Base-by-base conservation (phyloP, 2,888 invertebrate genomes). In the Prostheceraeus crozeri region DNA sequence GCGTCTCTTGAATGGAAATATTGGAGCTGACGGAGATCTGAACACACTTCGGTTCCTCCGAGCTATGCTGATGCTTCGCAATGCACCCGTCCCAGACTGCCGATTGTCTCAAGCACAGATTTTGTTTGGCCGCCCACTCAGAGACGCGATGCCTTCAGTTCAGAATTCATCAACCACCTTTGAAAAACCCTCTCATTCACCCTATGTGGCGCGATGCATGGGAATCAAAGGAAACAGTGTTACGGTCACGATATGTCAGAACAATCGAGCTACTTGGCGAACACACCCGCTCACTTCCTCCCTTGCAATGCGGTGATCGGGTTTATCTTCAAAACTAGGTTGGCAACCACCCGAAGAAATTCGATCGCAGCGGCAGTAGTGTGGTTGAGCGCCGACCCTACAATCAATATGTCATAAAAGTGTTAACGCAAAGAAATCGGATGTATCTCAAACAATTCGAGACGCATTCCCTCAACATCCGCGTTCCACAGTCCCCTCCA, bases 61-160 rank as follows among this genome's bases (percentile, higher is more conserved):
- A 51, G 65, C 61, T 14, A 45, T 63, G 46, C 62, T 65, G 11
- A 28, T 58, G 25, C 63, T 64, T 59, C 35, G 63, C n/a, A 64
- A 65, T 35, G 58, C 62, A 33, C 30, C 53, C 19, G 62, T 64
- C 52, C 59, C 58, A 52, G 60, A 65, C 28, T 63, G 62, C 11
- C 64, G 62, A 28, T 21, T 59, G 10, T 65, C 62, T 23, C 65
- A 63, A 56, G 64, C 66, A 11, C 36, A 64, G 40, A 58, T 62
- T 23, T 19, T 65, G n/a, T 48, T 48, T 21, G 48, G 48, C 14
- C 25, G 27, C 10, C 48, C 48, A 3, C 48, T 48, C 4, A 25
- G 48, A 6, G 48, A 48, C 25, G 23, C 61, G n/a, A 64, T 65
- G 11, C 61, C 63, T 1, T 58, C 54, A 14, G 35, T 48, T 52